Conservation (phyloP, 2,888 invertebrate genomes). For the Notodromas monacha region DNA sequence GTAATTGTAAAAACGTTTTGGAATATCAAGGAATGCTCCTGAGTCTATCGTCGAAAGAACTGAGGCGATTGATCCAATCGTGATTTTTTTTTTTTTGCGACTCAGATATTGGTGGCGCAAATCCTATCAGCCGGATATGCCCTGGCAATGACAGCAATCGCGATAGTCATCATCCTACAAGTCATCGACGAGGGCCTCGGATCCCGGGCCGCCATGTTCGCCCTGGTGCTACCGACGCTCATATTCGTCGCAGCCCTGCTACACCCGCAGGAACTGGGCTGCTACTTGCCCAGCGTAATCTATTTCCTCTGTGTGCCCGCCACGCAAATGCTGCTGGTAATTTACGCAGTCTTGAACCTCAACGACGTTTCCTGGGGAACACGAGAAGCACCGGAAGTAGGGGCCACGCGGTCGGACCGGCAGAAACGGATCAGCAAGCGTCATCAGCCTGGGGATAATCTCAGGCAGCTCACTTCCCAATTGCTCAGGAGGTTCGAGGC, state of each 20-base stretch:
- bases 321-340: slow-evolving; percentile 67
- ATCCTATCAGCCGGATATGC: slow-evolving; percentile 41
- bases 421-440: slow-evolving; percentile 12
- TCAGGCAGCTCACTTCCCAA: no score
- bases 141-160: slow-evolving; percentile 52
- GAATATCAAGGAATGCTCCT: no score
- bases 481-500: no score
- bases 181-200: slow-evolving; percentile 40
- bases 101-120: slow-evolving; percentile 33
- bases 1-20: no score
- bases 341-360: slow-evolving; percentile 68
- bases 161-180: slow-evolving; percentile 43
- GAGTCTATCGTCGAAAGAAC: no score
- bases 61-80: no score
- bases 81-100: slow-evolving; percentile 9
- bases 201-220: slow-evolving; percentile 53
- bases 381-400: slow-evolving; percentile 28
- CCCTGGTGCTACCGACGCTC: slow-evolving; percentile 33
- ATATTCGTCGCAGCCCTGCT: slow-evolving; percentile 23
- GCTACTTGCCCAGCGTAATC: slow-evolving; percentile 37
- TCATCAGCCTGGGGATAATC: no score
- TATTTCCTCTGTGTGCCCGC: slow-evolving; percentile 74
- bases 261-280: slow-evolving; percentile 44
- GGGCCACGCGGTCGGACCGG: no score
- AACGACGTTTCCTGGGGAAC: slow-evolving; percentile 86